phyloP scores from a whole-genome alignment of 2,888 invertebrate species.

The Metopia argyrocephala region DNA sequence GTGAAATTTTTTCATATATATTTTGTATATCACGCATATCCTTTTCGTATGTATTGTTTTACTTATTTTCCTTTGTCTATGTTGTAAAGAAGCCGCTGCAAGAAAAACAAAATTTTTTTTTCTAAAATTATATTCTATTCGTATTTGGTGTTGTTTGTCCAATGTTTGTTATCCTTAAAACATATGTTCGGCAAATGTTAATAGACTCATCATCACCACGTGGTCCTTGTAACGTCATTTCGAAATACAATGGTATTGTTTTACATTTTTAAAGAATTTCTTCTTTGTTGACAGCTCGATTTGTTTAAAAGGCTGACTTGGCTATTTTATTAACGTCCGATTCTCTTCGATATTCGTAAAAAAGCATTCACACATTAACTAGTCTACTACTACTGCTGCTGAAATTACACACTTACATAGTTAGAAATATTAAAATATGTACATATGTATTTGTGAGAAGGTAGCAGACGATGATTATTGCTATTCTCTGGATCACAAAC shows the following conservation, averaged over 20 bases:
- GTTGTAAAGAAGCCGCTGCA: conserved; percentile 22
- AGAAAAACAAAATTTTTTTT: too few relatives aligned
- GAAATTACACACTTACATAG: too few relatives aligned
- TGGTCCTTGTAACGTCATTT: conserved; percentile 58
- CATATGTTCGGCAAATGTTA: conserved; percentile 64
- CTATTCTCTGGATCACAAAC: conserved; percentile 44
- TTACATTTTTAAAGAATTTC: conserved; percentile 55
- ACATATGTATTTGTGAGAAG: neutral
- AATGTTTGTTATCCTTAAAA: conserved; percentile 48
- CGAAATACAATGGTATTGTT: conserved; percentile 53
- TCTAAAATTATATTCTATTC: neutral
- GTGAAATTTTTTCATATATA: conserved; percentile 72
- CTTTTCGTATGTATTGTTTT: conserved; percentile 61
- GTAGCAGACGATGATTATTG: conserved; percentile 23
- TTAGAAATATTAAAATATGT: neutral
- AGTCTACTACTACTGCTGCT: too few relatives aligned
- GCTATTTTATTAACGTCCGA: conserved; percentile 23
- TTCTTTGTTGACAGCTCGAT: conserved; percentile 63
- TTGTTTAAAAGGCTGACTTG: conserved; percentile 60
- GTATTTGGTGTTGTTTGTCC: neutral
- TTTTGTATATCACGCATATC: conserved; percentile 72
- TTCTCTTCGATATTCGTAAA: neutral
- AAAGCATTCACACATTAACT: conserved; percentile 14
- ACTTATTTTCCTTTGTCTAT: neutral
- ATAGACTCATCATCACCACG: conserved; percentile 63